Base-by-base conservation (phyloP, 2,113 vertebrate species). In the Paradoxurus hermaphroditus region DNA sequence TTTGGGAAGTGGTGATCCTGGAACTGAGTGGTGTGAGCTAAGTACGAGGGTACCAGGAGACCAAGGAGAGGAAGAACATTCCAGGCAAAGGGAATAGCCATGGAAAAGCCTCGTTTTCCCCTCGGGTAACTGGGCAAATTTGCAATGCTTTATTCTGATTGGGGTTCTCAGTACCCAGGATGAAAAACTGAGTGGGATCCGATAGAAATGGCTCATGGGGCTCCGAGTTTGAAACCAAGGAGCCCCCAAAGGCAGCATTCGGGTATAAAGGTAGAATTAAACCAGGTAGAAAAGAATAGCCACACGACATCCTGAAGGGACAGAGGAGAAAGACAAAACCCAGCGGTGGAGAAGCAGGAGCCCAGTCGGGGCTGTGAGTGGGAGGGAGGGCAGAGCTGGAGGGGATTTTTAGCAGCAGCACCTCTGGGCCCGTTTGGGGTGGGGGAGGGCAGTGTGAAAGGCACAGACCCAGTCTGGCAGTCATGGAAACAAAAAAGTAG, bases 151-250 rank as follows among this genome's bases (percentile, higher is more conserved):
- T 36, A n/a, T 56, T 4, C 11, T 49, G 34, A 59, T n/a, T 53
- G 18, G 34, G 15, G n/a, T 75, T 96, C 94, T 90, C 27, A 29
- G 49, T 91, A 92, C 21, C n/a, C 31, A 23, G 82, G 12, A 34
- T 27, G 59, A 78, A 79, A 78, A 90, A 19, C 0, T 39, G 41
- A 77, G 10, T 65, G 46, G 23, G 12, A 78, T 83, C 5, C 18
- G 53, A n/a, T n/a, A 78, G 34, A 51, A 75, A 1, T 75, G 46
- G 7, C 10, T 68, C 10, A 44, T 19, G 18, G 36, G 14, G 0
- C 68, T 87, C 67, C 63, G 36, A 86, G 34, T 92, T 78, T 79
- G 63, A 82, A 92, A 94, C n/a, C 34, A 90, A 94, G 36, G 12
- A 86, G 0, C 5, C 31, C 72, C 70, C 11, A 44, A 86, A 73